Evolutionary conservation across 2,797 vertebrate genomes (phyloP).

Genomic region (Myiotriccus ornatus): DNA sequence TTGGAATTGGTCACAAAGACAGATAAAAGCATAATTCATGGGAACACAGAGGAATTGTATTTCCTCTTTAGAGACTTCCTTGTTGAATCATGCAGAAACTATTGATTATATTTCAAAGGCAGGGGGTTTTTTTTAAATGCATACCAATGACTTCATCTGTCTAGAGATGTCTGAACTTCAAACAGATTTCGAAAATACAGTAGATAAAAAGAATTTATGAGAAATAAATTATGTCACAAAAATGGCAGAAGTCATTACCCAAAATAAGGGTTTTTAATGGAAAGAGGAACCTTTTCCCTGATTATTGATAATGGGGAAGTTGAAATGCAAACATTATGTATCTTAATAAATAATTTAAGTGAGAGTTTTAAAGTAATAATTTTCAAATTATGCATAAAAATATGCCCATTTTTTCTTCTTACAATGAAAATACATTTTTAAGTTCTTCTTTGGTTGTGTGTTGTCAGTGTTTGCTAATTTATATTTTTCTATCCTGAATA

Average conservation of each 20-base stretch:
- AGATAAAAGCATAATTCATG: background rate
- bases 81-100: conserved; percentile 59
- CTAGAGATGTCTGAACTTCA: conserved; percentile 50
- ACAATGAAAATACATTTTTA: conserved; percentile 18
- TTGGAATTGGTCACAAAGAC: background rate
- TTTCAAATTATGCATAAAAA: conserved; percentile 27
- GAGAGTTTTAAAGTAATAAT: background rate
- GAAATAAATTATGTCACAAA: conserved; percentile 27
- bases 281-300: background rate
- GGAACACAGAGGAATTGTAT: conserved; percentile 4
- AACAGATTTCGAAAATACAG: conserved; percentile 24
- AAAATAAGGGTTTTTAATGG: background rate
- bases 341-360: conserved; percentile 8
- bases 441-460: conserved; percentile 22
- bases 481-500: conserved; percentile 13
- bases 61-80: conserved; percentile 13
- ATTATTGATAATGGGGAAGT: background rate
- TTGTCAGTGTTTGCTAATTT: conserved; percentile 34
- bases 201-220: conserved; percentile 33
- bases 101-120: conserved; percentile 64
- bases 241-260: background rate
- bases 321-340: background rate
- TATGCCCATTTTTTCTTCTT: background rate
- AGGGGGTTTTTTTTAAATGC: background rate
- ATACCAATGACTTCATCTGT: conserved; percentile 33